Evolutionary conservation across 2,888 invertebrate species (phyloP), one percentile per base, ranked within the genome.

Genomic region (Brachypalpus laphriformis): DNA sequence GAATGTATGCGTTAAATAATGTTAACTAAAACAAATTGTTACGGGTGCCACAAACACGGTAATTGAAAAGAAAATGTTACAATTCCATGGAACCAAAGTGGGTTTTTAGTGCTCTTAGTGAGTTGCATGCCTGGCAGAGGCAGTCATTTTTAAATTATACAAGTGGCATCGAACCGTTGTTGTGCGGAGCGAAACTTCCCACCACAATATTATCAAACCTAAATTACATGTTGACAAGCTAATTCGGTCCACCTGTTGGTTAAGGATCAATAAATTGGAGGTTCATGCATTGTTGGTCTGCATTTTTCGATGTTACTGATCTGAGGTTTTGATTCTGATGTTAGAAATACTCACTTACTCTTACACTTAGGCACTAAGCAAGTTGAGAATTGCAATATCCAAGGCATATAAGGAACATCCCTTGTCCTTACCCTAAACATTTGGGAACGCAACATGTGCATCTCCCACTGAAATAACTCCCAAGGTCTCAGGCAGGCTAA

Each of bases 1-100:
- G 25, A 1, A 9, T 40, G 47, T 76, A 61, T 61, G 63, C 51
- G 76, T 71, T 71, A 71, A 71, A 51, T 70, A 71, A 71, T 51
- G 66, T 78, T 77, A 54, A 72, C 51, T 72, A 61, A 66, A 66
- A 72, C 82, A 78, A 83, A 83, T 74, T 74, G 78, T 74, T 83
- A 63, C 61, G 40, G 47, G 47, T 61, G 47, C 59, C 34, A 37
- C 56, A 63, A 71, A 37, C 56, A 54, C 74, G 20, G 68, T 83
- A 74, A 83, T 83, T 78, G 78, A 83, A 68, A 76, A 59, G 54
- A 57, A 66, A 57, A 51, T 45, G 11, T n/a, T 61, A 40, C 61
- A 77, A 70, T 57, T 76, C 25, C 45, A 34, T 28, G 66, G 59
- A 42, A 42, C 9, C 0, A 56, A 56, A 18, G 56, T 56, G 56